These are phyloP conservation scores for Spodoptera frugiperda DNA, from an alignment of 1,140 invertebrate genomes.

Conservation along the genomic window DNA sequence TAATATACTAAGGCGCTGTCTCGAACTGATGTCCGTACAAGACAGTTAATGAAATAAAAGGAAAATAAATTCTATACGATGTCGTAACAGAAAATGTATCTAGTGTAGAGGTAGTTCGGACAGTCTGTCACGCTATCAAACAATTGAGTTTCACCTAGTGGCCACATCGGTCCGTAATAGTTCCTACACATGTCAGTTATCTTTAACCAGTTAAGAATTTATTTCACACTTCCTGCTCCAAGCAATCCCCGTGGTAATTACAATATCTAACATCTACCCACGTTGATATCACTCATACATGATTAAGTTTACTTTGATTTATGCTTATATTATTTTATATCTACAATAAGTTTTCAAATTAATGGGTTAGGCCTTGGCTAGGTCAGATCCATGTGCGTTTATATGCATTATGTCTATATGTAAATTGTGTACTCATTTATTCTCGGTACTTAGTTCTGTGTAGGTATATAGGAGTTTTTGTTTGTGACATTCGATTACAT, in stretches of 20 bases:
- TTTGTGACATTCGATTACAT: slow-evolving; percentile 8
- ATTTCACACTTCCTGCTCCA: slow-evolving; percentile 14
- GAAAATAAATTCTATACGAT: slow-evolving; percentile 28
- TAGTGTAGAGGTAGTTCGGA: slow-evolving; percentile 13
- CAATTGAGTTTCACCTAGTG: slow-evolving; percentile 27
- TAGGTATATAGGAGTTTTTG: neutral
- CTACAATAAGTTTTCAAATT: slow-evolving; percentile 26
- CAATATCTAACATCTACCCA: neutral
- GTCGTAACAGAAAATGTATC: neutral
- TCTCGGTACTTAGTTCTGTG: neutral
- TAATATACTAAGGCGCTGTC: slow-evolving; percentile 3
- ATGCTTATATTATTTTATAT: slow-evolving; percentile 33
- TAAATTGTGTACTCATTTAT: slow-evolving; percentile 10
- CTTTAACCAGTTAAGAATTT: neutral
- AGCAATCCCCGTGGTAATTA: slow-evolving; percentile 22
- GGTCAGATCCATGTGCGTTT: slow-evolving; percentile 10
- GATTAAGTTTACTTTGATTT: slow-evolving; percentile 33
- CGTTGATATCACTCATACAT: slow-evolving; percentile 15
- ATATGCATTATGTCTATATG: slow-evolving; percentile 10
- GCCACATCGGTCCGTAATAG: neutral
- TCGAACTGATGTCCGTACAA: neutral
- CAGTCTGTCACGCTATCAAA: slow-evolving; percentile 18
- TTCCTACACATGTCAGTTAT: slow-evolving; percentile 6
- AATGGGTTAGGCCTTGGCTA: slow-evolving; percentile 38
- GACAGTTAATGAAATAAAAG: slow-evolving; percentile 23